Evolutionary conservation across 2,888 invertebrate genomes (phyloP).

Genomic region (Arctia plantaginis): DNA sequence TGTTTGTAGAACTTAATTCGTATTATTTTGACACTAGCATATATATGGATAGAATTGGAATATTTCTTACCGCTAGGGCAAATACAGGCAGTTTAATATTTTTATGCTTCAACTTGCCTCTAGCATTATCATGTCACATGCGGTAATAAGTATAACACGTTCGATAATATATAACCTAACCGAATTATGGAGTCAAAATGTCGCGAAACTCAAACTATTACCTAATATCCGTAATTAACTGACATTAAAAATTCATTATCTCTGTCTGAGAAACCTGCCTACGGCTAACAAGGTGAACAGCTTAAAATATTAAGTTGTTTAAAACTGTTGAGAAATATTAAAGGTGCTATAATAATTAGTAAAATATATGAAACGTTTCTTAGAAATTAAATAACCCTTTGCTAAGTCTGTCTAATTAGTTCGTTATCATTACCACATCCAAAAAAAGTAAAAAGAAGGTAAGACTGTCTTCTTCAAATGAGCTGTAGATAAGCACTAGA

Average conservation of each 20-base stretch:
- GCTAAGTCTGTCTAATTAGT: too few species aligned
- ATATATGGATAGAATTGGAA: not conserved
- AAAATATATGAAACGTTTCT: too few species aligned
- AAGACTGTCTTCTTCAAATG: too few species aligned
- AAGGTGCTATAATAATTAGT: not conserved
- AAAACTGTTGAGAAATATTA: not conserved
- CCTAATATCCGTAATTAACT: slow-evolving; percentile 1
- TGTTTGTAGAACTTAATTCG: not conserved
- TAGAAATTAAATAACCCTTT: too few species aligned
- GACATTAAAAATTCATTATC: slow-evolving; percentile 8
- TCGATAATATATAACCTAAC: not conserved
- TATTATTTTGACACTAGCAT: not conserved
- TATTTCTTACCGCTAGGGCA: not conserved
- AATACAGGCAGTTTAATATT: too few species aligned
- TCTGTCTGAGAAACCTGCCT: not conserved
- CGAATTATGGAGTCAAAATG: not conserved
- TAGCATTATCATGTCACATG: too few species aligned
- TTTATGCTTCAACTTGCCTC: not conserved
- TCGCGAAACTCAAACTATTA: not conserved
- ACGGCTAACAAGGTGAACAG: not conserved
- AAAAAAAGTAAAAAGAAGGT: too few species aligned
- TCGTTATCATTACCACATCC: too few species aligned
- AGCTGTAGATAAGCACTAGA: not conserved
- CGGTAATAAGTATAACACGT: too few species aligned
- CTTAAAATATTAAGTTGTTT: not conserved